Evolutionary conservation across 2,113 vertebrate species (phyloP).

Genomic region (Chionis minor): DNA sequence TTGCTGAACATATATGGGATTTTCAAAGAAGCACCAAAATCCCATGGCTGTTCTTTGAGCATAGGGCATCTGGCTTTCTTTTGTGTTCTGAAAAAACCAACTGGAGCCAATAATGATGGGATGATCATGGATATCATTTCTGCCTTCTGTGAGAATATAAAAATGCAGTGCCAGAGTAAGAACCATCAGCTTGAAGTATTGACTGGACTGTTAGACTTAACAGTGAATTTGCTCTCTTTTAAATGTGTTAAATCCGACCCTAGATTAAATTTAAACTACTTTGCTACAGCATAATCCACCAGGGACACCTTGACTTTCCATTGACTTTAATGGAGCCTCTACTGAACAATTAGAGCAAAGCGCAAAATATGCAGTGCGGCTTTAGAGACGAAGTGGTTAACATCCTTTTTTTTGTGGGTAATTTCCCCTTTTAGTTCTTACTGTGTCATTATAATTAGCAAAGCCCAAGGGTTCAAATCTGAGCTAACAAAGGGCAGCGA

Average conservation of each 20-base stretch:
- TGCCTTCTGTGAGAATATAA: constrained; percentile 25
- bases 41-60: neutral
- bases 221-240: constrained; percentile 56
- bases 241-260: constrained; percentile 52
- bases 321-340: constrained; percentile 48
- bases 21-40: constrained; percentile 10
- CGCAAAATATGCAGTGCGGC: neutral
- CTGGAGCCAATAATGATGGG: neutral
- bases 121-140: neutral
- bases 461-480: constrained; percentile 34
- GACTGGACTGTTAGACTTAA: constrained; percentile 45
- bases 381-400: constrained; percentile 31
- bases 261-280: constrained; percentile 66
- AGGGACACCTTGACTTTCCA: constrained; percentile 45
- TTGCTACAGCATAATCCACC: constrained; percentile 19
- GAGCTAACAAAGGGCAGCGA: neutral
- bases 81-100: neutral
- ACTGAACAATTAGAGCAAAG: constrained; percentile 50
- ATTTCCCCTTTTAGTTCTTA: constrained; percentile 44
- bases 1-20: neutral
- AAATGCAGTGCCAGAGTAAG: neutral
- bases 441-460: constrained; percentile 41
- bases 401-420: neutral
- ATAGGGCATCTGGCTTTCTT: neutral
- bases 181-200: constrained; percentile 23